A percentile compares a stretch with the other conserved stretches of the same genome.
Conservation (phyloP, 2,797 vertebrate genomes). For the Cyprinella venusta region DNA sequence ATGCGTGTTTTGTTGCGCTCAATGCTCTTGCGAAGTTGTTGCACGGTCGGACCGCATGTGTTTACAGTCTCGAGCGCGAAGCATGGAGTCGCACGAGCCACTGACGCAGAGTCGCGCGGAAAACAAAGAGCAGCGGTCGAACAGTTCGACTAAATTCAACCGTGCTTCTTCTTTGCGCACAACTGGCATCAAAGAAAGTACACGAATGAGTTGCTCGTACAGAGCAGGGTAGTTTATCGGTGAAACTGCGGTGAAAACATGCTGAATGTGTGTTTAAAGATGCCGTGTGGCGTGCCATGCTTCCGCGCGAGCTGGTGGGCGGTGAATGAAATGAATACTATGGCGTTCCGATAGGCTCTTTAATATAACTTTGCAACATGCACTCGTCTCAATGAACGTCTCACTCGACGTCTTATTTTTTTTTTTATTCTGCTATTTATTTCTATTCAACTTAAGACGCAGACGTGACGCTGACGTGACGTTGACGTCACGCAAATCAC, state of each 20-base stretch:
- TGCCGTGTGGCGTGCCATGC: constrained; percentile 72
- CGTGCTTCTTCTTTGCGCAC: background rate
- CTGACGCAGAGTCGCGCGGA: constrained; percentile 53
- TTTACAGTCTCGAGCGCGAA: constrained; percentile 49
- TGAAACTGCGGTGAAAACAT: constrained; percentile 41
- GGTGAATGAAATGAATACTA: too few species aligned
- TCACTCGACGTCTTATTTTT: too few species aligned
- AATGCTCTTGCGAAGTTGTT: constrained; percentile 15
- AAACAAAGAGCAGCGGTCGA: constrained; percentile 58
- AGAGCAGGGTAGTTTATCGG: background rate
- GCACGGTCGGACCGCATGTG: constrained; percentile 41
- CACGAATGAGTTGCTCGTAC: too few species aligned
- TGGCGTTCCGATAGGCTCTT: too few species aligned
- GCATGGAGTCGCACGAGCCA: constrained; percentile 50
- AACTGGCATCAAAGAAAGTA: background rate
- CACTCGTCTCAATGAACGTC: too few species aligned
- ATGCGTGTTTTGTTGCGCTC: background rate
- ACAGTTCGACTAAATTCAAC: background rate
- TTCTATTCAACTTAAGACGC: too few species aligned
- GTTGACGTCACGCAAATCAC: too few species aligned
- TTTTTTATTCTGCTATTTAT: too few species aligned
- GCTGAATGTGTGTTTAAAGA: constrained; percentile 76
- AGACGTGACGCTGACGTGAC: too few species aligned
- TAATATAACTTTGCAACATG: too few species aligned
- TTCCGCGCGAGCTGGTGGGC: constrained; percentile 70